Conservation (phyloP, 1,140 invertebrate species). For the Eueides isabella region DNA sequence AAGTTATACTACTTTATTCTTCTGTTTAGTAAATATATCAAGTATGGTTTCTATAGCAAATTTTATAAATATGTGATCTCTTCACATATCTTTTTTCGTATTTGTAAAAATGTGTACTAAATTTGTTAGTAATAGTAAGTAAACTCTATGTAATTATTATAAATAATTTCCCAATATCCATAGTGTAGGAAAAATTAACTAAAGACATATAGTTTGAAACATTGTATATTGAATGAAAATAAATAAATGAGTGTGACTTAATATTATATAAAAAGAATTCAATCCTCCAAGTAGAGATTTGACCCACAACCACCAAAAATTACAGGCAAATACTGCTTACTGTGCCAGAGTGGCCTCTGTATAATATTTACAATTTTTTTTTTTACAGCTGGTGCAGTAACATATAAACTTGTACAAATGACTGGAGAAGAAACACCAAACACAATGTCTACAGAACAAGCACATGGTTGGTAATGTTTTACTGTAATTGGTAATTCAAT, state of each 20-base stretch:
- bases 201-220: too few species aligned
- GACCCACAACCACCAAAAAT: too few species aligned
- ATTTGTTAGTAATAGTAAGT: too few species aligned
- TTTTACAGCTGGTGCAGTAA: conserved; percentile 62
- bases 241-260: too few species aligned
- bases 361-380: background rate
- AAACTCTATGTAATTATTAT: background rate
- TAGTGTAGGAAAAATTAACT: too few species aligned
- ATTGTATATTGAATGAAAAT: too few species aligned
- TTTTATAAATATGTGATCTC: background rate
- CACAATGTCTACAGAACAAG: conserved; percentile 54
- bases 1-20: conserved; percentile 40
- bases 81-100: too few species aligned
- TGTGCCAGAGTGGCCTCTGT: too few species aligned
- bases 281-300: too few species aligned
- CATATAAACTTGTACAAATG: conserved; percentile 68
- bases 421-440: conserved; percentile 54
- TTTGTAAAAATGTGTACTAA: too few species aligned
- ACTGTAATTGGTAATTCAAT: background rate
- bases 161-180: background rate
- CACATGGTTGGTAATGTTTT: conserved; percentile 52
- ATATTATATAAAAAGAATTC: too few species aligned
- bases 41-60: background rate
- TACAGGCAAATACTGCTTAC: too few species aligned
- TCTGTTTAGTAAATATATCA: background rate